Conservation (phyloP, 2,797 vertebrate genomes). For the Sus cebifrons region DNA sequence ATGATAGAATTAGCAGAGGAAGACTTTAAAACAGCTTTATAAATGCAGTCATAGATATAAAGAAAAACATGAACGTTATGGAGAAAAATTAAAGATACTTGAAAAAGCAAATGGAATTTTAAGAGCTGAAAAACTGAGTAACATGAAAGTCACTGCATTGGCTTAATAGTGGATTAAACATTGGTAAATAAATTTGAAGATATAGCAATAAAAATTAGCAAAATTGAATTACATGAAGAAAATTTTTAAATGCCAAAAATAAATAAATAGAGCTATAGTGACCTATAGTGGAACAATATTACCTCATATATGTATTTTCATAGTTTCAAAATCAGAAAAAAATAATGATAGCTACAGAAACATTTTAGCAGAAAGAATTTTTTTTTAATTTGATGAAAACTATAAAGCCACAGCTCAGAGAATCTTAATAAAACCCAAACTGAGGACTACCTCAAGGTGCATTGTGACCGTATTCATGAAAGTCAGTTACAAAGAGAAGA, state of each 20-base stretch:
- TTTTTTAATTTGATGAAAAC: background rate
- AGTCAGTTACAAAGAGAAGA: constrained; percentile 19
- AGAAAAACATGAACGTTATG: background rate
- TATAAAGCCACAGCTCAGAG: background rate
- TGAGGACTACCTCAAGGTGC: background rate
- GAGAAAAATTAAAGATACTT: background rate
- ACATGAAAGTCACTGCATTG: background rate
- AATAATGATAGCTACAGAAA: background rate
- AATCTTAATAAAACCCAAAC: background rate
- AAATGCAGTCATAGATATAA: background rate
- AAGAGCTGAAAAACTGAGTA: constrained; percentile 2
- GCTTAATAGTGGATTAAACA: background rate
- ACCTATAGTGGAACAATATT: background rate
- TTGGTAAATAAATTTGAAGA: background rate
- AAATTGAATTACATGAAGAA: background rate
- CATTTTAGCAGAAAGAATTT: background rate
- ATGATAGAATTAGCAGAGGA: background rate
- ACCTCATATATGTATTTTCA: background rate
- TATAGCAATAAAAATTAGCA: background rate
- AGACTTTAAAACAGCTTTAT: background rate
- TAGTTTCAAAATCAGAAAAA: constrained; percentile 2
- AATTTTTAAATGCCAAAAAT: background rate
- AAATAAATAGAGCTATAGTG: background rate
- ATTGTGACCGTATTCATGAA: background rate
- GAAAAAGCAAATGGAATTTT: background rate